Evolutionary conservation across 2,888 invertebrate species (phyloP).

Genomic region (Sesamia inferens): DNA sequence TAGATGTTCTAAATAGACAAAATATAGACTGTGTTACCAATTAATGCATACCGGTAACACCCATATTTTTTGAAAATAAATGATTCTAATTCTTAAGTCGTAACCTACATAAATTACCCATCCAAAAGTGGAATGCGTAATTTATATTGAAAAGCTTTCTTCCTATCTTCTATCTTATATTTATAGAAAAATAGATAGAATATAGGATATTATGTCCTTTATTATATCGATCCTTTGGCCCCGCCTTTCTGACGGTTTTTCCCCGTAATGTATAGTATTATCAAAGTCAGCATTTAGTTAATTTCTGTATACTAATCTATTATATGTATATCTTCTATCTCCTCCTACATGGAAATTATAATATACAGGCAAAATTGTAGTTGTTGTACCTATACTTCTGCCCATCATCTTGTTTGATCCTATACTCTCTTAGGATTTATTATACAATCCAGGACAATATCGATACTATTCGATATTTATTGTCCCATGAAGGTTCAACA

Average conservation of each 20-base stretch:
- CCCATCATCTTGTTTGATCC: constrained; percentile 17
- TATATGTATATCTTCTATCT: too few species aligned
- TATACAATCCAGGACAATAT: constrained; percentile 38
- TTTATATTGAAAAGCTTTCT: neutral
- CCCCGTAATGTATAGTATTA: too few species aligned
- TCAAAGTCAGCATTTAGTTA: too few species aligned
- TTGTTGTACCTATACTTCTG: neutral
- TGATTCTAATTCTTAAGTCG: neutral
- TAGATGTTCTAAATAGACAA: neutral
- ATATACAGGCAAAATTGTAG: neutral
- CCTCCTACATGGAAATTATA: neutral
- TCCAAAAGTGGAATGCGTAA: too few species aligned
- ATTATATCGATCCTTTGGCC: too few species aligned
- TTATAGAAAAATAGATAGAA: too few species aligned
- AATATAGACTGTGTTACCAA: neutral
- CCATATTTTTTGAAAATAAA: neutral
- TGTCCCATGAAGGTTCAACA: constrained; percentile 42
- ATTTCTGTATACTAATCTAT: too few species aligned
- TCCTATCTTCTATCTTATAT: neutral
- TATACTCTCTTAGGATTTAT: constrained; percentile 35
- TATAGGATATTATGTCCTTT: too few species aligned
- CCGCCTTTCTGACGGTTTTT: too few species aligned
- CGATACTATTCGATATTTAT: constrained; percentile 44
- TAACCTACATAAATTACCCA: neutral
- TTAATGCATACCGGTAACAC: neutral